These are phyloP conservation scores for Paratilapia polleni DNA, from an alignment of 2,113 vertebrate genomes.

Conservation along the genomic window DNA sequence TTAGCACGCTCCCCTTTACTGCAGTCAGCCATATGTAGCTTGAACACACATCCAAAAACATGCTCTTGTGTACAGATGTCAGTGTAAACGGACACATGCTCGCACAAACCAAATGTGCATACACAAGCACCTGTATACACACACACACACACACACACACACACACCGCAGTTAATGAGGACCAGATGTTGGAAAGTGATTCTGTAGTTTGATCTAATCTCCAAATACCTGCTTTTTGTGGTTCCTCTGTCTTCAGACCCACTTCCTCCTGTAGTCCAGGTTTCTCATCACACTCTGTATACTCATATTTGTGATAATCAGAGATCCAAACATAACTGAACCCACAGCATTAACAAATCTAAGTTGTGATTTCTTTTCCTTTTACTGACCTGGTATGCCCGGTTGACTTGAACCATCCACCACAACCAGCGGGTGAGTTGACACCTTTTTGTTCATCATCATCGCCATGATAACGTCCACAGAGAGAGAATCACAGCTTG, in stretches of 20 bases:
- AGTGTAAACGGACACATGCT: constrained; percentile 29
- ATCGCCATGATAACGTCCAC: constrained; percentile 84
- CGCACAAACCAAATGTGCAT: not conserved
- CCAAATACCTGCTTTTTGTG: constrained; percentile 3
- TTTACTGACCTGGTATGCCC: constrained; percentile 19
- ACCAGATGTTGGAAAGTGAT: constrained; percentile 67
- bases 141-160: not conserved
- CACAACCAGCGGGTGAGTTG: constrained; percentile 87
- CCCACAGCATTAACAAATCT: not conserved
- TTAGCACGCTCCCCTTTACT: constrained; percentile 45
- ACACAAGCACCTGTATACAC: constrained; percentile 2
- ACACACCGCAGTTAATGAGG: constrained; percentile 45
- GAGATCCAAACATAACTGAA: not conserved
- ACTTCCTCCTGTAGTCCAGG: not conserved
- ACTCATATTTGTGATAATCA: not conserved
- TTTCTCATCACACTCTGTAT: constrained; percentile 14
- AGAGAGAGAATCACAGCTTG: constrained; percentile 84
- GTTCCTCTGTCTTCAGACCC: not conserved
- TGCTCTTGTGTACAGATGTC: constrained; percentile 36
- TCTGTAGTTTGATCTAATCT: constrained; percentile 45
- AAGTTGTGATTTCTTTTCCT: not conserved
- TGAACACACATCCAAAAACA: constrained; percentile 27
- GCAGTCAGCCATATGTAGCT: constrained; percentile 31
- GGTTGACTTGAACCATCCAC: constrained; percentile 37
- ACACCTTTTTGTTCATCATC: constrained; percentile 87